Evolutionary conservation across 2,113 vertebrate genomes (phyloP), one percentile per base, ranked within the genome.

Genomic region (Larimichthys polyactis): DNA sequence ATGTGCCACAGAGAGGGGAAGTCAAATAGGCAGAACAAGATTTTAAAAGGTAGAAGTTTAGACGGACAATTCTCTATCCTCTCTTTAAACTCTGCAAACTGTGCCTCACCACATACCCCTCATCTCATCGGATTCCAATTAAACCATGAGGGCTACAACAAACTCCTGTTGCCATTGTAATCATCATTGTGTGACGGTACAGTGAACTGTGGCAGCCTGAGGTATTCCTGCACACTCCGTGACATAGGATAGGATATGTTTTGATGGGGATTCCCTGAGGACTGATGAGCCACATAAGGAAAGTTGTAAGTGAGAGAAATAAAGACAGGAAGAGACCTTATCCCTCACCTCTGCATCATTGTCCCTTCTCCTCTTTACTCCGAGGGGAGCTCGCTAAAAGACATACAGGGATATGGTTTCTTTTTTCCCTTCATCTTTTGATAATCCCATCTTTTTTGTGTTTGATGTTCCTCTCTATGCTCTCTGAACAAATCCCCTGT

Each of bases 401-500:
- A 87, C 64, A 69, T 44, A 60, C 29, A 10, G 78, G 59, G 65
- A 79, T 81, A 84, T 29, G 32, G 78, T 82, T 72, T 82, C 43
- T 64, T 91, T 90, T 75, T 57, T 69, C 43, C 73, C 75, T 82
- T 82, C 82, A 89, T 84, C 87, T 91, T 88, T 80, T 84, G 84
- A 86, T 92, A 91, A 91, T 93, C 89, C 88, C 58, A 69, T 89
- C 59, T 84, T 87, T 87, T 88, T 75, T 85, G 57, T 90, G 84
- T 91, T 92, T 93, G 88, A 91, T 90, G 90, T 92, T 88, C 87
- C 85, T 84, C 89, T 89, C 81, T 84, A 87, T 81, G 89, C 93
- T 92, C 84, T 81, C 79, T 82, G 86, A 91, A 92, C 89, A 94
- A 93, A 94, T 94, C 90, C 87, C 83, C 78, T 83, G 84, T 92